Evolutionary conservation across 2,888 invertebrate species (phyloP), one percentile per base, ranked within the genome.

Genomic region (Leptothorax acervorum): DNA sequence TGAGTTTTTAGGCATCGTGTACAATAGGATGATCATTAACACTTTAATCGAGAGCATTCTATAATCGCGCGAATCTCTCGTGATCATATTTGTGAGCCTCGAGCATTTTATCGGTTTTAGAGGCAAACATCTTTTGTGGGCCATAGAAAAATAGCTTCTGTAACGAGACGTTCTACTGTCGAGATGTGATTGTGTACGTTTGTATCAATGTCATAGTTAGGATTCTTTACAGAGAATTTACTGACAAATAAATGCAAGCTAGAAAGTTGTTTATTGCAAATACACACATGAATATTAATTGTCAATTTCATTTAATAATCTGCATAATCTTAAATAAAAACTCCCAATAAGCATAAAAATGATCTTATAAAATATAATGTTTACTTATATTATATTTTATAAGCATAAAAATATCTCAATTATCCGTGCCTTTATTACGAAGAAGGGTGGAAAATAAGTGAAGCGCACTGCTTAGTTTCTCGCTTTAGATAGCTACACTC

Each of bases 51-150:
- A 31, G 28, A 31, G 18, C 8, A 15, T 55, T 11, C 51, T 39
- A 65, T 23, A 76, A 35, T 63, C 48, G 9, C 48, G 15, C 23
- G 42, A 62, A 51, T 63, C 18, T 63, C 28, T 63, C 28, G 18
- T 42, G 23, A 76, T 65, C 28, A 39, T 65, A 65, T 53, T 65
- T 12, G 8, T 15, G 8, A 76, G 55, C 42, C 28, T 66, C 66
- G 28, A 55, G n/a, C 42, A 28, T 55, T 75, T 75, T 66, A 76
- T 66, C 31, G 18, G 12, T 42, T 76, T 65, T 53, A 55, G 28
- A 15, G 9, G 8, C 65, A 66, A 76, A 55, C 42, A 45, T 28
- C 28, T 45, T 65, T 28, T 28, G 39, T 55, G 76, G n/a, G n/a
- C 18, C 28, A 28, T 39, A 42, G 28, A 42, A 65, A 78, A 48